Evolutionary conservation across 2,113 vertebrate genomes (phyloP).

Genomic region (Neogobius melanostomus): DNA sequence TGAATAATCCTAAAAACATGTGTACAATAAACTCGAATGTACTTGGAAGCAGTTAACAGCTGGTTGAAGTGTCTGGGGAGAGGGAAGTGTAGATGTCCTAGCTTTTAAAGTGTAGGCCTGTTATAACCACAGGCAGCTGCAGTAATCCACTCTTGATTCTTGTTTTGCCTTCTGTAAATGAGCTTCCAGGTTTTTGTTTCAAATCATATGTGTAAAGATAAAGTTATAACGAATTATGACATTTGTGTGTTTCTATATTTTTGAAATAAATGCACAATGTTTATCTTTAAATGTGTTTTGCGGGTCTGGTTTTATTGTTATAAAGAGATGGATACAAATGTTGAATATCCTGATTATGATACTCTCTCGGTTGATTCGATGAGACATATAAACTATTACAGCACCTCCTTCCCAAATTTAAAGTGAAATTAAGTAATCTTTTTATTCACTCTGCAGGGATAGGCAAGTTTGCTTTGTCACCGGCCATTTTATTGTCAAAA

Average conservation of each 20-base stretch:
- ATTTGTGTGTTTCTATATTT: slow-evolving; percentile 46
- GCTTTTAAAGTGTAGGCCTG: not conserved
- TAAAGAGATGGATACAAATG: too few relatives aligned
- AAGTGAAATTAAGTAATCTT: too few relatives aligned
- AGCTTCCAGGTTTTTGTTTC: slow-evolving; percentile 30
- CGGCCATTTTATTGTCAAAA: too few relatives aligned
- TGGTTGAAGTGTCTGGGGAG: not conserved
- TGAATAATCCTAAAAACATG: too few relatives aligned
- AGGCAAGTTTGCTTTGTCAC: too few relatives aligned
- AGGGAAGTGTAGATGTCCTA: not conserved
- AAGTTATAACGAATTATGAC: slow-evolving; percentile 24
- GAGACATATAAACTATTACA: too few relatives aligned
- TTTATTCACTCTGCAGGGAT: too few relatives aligned
- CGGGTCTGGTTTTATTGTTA: too few relatives aligned
- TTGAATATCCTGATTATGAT: too few relatives aligned
- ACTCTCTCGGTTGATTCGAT: too few relatives aligned
- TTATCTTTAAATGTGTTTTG: not conserved
- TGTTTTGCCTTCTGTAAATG: slow-evolving; percentile 30
- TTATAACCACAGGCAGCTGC: slow-evolving; percentile 26
- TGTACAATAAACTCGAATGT: not conserved
- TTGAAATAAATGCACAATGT: slow-evolving; percentile 37
- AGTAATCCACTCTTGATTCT: slow-evolving; percentile 32
- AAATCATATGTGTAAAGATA: slow-evolving; percentile 16
- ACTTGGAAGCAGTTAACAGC: not conserved
- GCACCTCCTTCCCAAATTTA: too few relatives aligned